These are phyloP conservation scores for Hybognathus amarus DNA, from an alignment of 2,797 vertebrate genomes.

Conservation along the genomic window DNA sequence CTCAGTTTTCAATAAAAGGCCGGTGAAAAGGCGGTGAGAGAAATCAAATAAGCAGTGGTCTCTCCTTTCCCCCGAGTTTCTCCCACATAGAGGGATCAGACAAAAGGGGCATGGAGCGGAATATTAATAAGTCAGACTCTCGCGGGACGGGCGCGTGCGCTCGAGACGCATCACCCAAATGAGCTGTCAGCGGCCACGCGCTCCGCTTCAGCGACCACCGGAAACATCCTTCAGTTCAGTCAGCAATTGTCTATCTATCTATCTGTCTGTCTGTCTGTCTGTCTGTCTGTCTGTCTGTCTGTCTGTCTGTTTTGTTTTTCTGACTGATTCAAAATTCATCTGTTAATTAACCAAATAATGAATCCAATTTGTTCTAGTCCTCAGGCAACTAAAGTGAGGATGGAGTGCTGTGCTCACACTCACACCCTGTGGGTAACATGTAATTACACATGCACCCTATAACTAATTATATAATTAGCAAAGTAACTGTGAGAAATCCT, in stretches of 20 bases:
- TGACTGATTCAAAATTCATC: neutral
- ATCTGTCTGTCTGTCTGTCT: neutral
- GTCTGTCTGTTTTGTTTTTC: neutral
- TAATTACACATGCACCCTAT: conserved; percentile 14
- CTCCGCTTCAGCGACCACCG: conserved; percentile 33
- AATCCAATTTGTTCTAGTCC: neutral
- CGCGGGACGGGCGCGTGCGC: conserved; percentile 50
- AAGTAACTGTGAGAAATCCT: neutral
- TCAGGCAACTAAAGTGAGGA: neutral
- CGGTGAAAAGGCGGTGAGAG: conserved; percentile 67
- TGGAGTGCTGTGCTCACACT: neutral
- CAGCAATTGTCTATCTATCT: conserved; percentile 1
- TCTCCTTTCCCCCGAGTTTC: conserved; percentile 54
- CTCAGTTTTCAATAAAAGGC: conserved; percentile 33
- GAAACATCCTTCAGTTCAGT: neutral
- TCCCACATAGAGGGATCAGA: conserved; percentile 68
- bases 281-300: neutral
- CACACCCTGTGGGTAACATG: conserved; percentile 1
- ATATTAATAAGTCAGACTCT: conserved; percentile 77
- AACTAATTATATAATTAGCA: conserved; percentile 37
- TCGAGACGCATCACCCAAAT: conserved; percentile 30
- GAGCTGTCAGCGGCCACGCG: conserved; percentile 58
- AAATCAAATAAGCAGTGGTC: conserved; percentile 76
- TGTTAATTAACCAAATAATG: conserved; percentile 33
- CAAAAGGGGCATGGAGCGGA: conserved; percentile 80